Percentiles rank a stretch among this genome's conserved stretches.
These are phyloP conservation scores for Hedya salicella DNA, from an alignment of 2,888 invertebrate species.

Conservation along the genomic window DNA sequence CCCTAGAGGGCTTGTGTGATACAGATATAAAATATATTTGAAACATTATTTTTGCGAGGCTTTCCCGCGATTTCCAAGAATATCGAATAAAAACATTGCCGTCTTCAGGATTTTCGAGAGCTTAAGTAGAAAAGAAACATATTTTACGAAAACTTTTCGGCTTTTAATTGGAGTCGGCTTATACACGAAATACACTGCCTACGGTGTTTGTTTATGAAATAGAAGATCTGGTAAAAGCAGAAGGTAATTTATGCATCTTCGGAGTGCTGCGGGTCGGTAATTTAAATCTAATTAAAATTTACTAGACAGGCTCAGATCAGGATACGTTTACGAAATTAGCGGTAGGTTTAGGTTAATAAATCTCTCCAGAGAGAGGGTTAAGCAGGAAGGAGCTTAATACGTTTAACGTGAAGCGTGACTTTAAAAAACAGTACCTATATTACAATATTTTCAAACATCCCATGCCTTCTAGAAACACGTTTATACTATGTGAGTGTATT, in stretches of 20 bases:
- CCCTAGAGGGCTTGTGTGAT: conserved; percentile 17
- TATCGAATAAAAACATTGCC: conserved; percentile 12
- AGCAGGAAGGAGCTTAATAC: conserved; percentile 15
- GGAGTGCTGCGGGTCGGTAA: conserved; percentile 24
- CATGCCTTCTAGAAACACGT: too few relatives aligned
- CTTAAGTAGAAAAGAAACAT: conserved; percentile 11
- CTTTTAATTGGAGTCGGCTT: conserved; percentile 30
- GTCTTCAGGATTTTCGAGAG: conserved; percentile 7
- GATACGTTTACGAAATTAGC: conserved; percentile 41
- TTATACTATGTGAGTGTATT: too few relatives aligned
- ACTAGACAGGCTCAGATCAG: conserved; percentile 39
- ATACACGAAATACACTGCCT: conserved; percentile 4
- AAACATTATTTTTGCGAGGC: conserved; percentile 15
- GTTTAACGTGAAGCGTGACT: not conserved
- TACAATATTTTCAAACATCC: too few relatives aligned
- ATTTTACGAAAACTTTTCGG: conserved; percentile 8
- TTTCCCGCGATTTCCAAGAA: not conserved
- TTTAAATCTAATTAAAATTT: conserved; percentile 41
- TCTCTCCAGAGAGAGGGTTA: conserved; percentile 18
- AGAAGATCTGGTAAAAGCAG: conserved; percentile 1
- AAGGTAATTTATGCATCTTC: conserved; percentile 26
- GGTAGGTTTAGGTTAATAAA: conserved; percentile 31
- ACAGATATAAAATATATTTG: not conserved
- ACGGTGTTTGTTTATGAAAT: conserved; percentile 13
- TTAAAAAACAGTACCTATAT: not conserved